Conservation (phyloP, 1,140 invertebrate genomes). For the Bombus confusus region DNA sequence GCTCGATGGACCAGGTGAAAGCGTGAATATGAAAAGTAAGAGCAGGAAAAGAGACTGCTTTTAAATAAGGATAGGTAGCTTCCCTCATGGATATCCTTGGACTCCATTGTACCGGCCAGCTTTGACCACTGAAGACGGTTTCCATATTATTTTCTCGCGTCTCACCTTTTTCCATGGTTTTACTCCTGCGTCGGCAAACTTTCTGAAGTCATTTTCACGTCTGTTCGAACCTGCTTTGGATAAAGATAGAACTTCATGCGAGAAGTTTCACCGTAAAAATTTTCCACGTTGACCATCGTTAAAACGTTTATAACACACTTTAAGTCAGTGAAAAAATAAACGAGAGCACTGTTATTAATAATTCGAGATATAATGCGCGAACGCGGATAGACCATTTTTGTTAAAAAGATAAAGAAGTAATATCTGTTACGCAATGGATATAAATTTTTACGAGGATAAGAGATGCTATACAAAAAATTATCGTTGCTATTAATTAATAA, state of each 20-base stretch:
- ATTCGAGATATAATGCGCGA: background rate
- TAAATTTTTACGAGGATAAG: no score
- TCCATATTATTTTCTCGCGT: conserved; percentile 50
- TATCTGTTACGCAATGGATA: no score
- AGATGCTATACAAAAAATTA: no score
- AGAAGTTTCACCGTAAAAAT: conserved; percentile 8
- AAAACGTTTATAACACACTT: background rate
- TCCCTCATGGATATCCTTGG: conserved; percentile 37
- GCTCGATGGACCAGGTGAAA: conserved; percentile 33
- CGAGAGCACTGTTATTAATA: background rate
- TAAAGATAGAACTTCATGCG: conserved; percentile 23
- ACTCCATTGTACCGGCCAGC: conserved; percentile 42
- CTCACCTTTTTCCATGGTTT: conserved; percentile 12
- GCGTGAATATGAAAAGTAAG: conserved; percentile 47
- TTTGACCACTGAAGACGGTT: conserved; percentile 51
- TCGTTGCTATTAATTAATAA: no score
- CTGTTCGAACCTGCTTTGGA: conserved; percentile 19
- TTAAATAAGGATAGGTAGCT: conserved; percentile 52
- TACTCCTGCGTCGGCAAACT: conserved; percentile 36
- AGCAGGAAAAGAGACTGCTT: conserved; percentile 11
- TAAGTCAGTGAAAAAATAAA: background rate
- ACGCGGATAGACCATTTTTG: background rate
- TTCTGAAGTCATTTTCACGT: conserved; percentile 28
- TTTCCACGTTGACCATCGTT: background rate
- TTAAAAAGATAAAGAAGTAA: background rate